A percentile compares a stretch with the other conserved stretches of the same genome.
Conservation (phyloP, 2,797 vertebrate genomes). For the Thunnus albacares region DNA sequence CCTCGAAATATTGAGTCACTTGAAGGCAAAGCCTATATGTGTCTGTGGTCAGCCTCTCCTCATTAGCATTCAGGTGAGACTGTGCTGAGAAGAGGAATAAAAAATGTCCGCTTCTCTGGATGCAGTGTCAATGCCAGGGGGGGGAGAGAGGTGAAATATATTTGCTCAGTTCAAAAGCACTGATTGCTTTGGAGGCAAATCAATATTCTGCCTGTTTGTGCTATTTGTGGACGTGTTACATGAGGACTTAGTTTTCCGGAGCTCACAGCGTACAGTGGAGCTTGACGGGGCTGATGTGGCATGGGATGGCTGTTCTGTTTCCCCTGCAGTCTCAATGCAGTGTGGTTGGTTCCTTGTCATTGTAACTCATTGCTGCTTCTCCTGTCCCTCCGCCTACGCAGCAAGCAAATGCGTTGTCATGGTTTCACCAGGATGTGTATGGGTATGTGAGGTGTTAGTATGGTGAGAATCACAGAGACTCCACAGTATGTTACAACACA, state of each 20-base stretch:
- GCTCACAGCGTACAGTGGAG: conserved; percentile 28
- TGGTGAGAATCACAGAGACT: conserved; percentile 37
- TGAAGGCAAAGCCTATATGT: conserved; percentile 20
- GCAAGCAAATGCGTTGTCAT: conserved; percentile 74
- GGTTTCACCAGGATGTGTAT: conserved; percentile 64
- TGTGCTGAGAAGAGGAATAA: conserved; percentile 10
- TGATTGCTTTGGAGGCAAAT: conserved; percentile 47
- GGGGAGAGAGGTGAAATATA: conserved; percentile 29
- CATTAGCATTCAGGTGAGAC: conserved; percentile 76
- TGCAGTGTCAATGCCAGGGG: conserved; percentile 17
- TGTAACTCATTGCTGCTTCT: conserved; percentile 55
- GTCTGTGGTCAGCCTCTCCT: conserved; percentile 49
- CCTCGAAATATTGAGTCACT: conserved; percentile 19
- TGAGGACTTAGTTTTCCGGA: conserved; percentile 52
- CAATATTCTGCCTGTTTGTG: conserved; percentile 48
- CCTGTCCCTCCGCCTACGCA: conserved; percentile 42
- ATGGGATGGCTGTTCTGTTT: conserved; percentile 29
- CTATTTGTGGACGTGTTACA: conserved; percentile 57
- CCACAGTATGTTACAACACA: conserved; percentile 12
- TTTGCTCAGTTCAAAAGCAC: conserved; percentile 20
- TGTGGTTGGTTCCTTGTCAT: conserved; percentile 51
- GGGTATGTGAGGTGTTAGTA: conserved; percentile 62
- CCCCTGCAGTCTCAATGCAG: conserved; percentile 71
- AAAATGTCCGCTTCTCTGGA: conserved; percentile 22
- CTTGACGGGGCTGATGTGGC: conserved; percentile 41